Conservation (phyloP, 1,140 invertebrate species). For the Lucilia cuprina region DNA sequence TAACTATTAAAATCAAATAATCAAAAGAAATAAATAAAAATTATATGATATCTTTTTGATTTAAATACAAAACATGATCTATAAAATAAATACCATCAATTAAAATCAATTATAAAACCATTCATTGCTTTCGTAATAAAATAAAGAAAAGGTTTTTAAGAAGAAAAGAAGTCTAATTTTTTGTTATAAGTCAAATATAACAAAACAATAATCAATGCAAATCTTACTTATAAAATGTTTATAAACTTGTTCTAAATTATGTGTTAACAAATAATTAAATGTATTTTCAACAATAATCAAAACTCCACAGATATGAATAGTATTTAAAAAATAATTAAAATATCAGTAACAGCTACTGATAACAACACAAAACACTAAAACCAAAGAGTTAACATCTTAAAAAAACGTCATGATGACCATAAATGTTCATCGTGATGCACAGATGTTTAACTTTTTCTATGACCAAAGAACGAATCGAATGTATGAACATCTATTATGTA, state of each 20-base stretch:
- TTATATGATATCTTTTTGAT: too few relatives aligned
- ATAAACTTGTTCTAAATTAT: slow-evolving; percentile 4
- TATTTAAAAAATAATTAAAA: background rate
- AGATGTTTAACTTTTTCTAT: background rate
- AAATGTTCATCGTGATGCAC: background rate
- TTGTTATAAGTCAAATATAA: background rate
- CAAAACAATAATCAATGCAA: background rate
- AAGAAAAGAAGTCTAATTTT: too few relatives aligned
- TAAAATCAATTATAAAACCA: background rate
- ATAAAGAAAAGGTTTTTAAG: background rate
- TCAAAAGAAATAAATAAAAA: background rate
- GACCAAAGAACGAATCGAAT: background rate
- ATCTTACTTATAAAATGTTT: background rate
- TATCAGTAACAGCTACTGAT: background rate
- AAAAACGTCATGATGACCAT: background rate
- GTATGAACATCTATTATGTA: background rate
- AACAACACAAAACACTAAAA: background rate
- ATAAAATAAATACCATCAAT: background rate
- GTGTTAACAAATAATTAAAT: background rate
- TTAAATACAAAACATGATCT: background rate
- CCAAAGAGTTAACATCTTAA: background rate
- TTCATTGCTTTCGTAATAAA: background rate
- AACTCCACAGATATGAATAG: background rate
- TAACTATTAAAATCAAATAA: background rate
- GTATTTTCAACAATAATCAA: background rate